Evolutionary conservation across 2,113 vertebrate genomes (phyloP), one percentile per base, ranked within the genome.

Genomic region (Melanocharis versteri): DNA sequence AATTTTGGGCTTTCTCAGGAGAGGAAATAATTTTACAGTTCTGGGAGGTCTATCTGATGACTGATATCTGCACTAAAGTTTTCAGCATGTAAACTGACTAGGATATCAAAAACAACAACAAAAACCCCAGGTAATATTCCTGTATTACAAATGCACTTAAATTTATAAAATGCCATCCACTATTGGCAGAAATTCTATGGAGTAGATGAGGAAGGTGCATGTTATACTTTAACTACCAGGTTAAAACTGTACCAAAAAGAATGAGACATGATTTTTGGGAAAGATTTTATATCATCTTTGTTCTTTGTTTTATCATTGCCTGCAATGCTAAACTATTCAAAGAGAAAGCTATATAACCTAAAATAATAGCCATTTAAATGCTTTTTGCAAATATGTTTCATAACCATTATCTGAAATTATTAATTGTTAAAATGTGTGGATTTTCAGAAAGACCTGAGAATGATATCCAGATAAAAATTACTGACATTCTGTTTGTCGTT

Each of bases 221-320:
- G 5, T 5, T 58, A 27, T 44, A 3, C 12, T 71, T 84, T 71
- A 72, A 58, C 4, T 12, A 6, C 6, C 7, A 15, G 7, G 7
- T 48, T 62, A 84, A 87, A 80, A 62, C 7, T 45, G 10, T 40
- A 64, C 5, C 1, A 30, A 50, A 75, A 48, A 24, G 19, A 44
- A 14, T 7, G 5, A 62, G 4, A 35, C 5, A 24, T 0, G 0
- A 45, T 42, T 47, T 51, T 76, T 66, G 45, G 2, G 4, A 6
- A 27, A 26, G 4, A 71, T 44, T 72, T 51, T 15, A 14, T 53
- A 4, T 28, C 1, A 2, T 50, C 11, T 80, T 81, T 65, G 16
- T 56, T 86, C 26, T 58, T 40, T 54, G 11, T 31, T 77, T 51
- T 53, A 58, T 31, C 17, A 18, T 53, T 23, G 4, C 42, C 45